Conservation (phyloP, 2,888 invertebrate genomes). For the Stenoptilia bipunctidactyla region DNA sequence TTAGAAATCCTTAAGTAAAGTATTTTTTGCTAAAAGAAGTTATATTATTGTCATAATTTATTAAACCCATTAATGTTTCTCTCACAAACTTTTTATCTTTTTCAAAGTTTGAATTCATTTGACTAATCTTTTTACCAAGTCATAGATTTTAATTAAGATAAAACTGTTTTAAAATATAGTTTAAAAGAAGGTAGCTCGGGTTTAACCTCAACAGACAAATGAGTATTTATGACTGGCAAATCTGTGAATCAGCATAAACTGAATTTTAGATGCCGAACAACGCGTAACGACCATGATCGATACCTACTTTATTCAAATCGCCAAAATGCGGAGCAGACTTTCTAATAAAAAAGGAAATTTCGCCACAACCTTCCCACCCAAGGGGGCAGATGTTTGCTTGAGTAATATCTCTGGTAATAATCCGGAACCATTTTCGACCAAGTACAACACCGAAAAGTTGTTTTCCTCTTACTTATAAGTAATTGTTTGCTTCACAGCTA, state of each 20-base stretch:
- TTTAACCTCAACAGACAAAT: no score
- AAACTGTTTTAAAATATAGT: no score
- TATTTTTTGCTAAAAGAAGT: no score
- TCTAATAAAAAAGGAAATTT: constrained; percentile 19
- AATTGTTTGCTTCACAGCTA: neutral
- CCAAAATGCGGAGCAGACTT: constrained; percentile 20
- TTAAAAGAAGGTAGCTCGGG: no score
- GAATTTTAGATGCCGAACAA: constrained; percentile 10
- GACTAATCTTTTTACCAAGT: no score
- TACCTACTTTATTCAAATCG: constrained; percentile 29
- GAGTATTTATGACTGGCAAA: no score
- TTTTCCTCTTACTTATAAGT: neutral
- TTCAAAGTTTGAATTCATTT: no score
- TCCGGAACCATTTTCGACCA: constrained; percentile 27
- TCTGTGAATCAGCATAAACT: constrained; percentile 10
- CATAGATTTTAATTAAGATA: no score
- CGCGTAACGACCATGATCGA: constrained; percentile 18
- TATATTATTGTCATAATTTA: no score
- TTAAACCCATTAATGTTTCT: no score
- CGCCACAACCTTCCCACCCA: constrained; percentile 1
- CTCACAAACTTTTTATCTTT: no score
- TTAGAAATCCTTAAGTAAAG: no score
- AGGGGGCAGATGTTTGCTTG: constrained; percentile 7
- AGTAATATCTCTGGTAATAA: constrained; percentile 19
- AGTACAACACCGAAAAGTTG: constrained; percentile 16